Conservation (phyloP, 2,888 invertebrate species). For the Deilephila porcellus region DNA sequence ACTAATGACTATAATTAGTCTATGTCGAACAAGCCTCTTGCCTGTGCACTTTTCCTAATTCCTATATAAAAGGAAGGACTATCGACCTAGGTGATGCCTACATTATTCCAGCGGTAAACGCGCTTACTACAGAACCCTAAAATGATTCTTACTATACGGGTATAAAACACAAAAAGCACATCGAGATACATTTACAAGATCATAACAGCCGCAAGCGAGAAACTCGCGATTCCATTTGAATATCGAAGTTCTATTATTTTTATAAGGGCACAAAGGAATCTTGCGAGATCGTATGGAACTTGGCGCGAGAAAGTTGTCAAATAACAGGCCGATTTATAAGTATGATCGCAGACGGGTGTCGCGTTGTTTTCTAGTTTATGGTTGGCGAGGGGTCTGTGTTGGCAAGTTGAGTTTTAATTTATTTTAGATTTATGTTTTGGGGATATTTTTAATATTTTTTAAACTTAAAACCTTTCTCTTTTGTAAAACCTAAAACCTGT, state of each 20-base stretch:
- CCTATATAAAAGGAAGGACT: no score
- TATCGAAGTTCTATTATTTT: constrained; percentile 32
- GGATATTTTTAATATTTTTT: background rate
- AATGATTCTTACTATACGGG: background rate
- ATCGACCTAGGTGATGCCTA: no score
- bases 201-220: constrained; percentile 21
- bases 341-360: background rate
- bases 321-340: constrained; percentile 25
- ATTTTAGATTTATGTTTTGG: background rate
- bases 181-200: background rate
- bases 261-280: constrained; percentile 25
- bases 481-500: no score
- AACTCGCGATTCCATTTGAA: constrained; percentile 15
- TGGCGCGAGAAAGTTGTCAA: constrained; percentile 31
- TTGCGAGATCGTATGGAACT: constrained; percentile 29
- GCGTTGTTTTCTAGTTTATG: background rate
- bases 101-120: no score
- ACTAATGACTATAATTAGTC: no score
- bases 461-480: no score
- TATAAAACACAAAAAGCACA: constrained; percentile 2
- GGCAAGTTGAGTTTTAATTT: background rate
- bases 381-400: background rate
- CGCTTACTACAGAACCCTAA: no score
- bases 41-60: no score
- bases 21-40: no score